Evolutionary conservation across 2,113 vertebrate species (phyloP).

Genomic region (Zapornia atra): DNA sequence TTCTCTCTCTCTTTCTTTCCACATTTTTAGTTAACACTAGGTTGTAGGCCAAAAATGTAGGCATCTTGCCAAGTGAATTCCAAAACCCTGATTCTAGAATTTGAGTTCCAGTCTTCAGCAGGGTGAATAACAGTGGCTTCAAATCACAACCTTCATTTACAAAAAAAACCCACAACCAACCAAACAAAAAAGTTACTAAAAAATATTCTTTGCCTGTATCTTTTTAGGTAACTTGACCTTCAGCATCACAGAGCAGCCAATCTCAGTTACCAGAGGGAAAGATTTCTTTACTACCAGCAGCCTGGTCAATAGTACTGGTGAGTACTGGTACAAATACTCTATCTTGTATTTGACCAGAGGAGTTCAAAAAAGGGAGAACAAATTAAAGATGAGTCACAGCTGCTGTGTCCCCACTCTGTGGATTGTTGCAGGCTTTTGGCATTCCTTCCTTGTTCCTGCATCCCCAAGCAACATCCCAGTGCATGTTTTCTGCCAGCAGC

Average conservation of each 20-base stretch:
- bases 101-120: neutral
- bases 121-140: neutral
- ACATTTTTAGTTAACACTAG: neutral
- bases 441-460: neutral
- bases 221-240: slow-evolving; percentile 8
- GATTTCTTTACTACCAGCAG: neutral
- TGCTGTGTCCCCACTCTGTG: fast-evolving
- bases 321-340: neutral
- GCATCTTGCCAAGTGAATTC: neutral
- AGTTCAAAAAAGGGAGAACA: neutral
- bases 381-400: neutral
- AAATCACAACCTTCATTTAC: neutral
- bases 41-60: neutral
- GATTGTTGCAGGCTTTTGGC: neutral
- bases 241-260: neutral
- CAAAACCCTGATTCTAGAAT: neutral
- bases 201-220: neutral
- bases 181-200: neutral
- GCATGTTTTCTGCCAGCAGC: neutral
- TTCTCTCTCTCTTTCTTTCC: too few relatives aligned
- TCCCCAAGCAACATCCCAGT: neutral
- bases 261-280: neutral
- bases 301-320: neutral
- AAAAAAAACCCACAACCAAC: neutral
- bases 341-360: neutral